Evolutionary conservation across 2,113 vertebrate genomes (phyloP).

Genomic region (Oncorhynchus gorbuscha): DNA sequence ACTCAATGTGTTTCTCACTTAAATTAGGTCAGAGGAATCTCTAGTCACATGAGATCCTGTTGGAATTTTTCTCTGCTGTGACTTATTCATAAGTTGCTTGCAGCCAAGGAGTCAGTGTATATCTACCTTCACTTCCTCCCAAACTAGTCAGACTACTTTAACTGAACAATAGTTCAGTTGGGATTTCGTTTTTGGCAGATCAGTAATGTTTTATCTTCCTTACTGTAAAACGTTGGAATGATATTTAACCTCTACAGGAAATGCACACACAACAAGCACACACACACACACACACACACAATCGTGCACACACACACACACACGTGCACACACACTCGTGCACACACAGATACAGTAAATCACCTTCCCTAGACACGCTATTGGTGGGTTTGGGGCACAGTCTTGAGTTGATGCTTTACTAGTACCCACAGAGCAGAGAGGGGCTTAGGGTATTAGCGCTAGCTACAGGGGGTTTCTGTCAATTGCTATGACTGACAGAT

Average conservation of each 20-base stretch:
- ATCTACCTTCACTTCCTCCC: neutral
- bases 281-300: too few relatives aligned
- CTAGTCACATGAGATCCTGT: neutral
- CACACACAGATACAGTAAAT: neutral
- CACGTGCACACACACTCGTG: neutral
- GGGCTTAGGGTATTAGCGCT: slow-evolving; percentile 20
- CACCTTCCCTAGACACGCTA: neutral
- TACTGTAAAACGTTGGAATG: neutral
- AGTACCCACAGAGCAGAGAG: slow-evolving; percentile 1
- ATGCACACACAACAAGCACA: neutral
- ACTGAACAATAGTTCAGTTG: neutral
- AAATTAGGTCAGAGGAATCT: neutral
- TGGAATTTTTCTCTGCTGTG: neutral
- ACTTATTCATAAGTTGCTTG: neutral
- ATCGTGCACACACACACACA: neutral
- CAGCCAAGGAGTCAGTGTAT: neutral
- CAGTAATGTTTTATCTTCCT: neutral
- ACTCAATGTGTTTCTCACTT: neutral
- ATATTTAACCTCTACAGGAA: neutral
- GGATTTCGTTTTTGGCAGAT: neutral
- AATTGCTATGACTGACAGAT: slow-evolving; percentile 19
- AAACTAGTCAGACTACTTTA: neutral
- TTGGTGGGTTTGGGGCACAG: slow-evolving; percentile 14
- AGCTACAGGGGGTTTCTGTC: slow-evolving; percentile 9
- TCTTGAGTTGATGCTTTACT: neutral